A percentile compares a stretch with the other conserved stretches of the same genome.
Conservation (phyloP, 2,797 vertebrate genomes). For the Urocyon cinereoargenteus region DNA sequence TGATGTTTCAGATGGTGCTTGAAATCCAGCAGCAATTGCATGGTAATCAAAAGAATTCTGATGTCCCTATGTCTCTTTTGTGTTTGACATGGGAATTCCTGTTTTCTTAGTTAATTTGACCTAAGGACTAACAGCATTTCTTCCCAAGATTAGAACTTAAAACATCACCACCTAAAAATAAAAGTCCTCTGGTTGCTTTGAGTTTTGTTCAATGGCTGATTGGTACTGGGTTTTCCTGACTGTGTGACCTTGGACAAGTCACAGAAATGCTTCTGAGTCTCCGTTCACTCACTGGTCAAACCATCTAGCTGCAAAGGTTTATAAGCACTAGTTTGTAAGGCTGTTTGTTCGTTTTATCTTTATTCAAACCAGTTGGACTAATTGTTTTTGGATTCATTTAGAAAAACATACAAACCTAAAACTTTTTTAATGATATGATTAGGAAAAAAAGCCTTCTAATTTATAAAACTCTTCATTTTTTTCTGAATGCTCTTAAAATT, state of each 20-base stretch:
- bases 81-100: slow-evolving; percentile 52
- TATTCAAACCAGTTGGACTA: slow-evolving; percentile 46
- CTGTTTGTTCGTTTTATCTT: slow-evolving; percentile 27
- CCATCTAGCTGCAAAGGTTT: not conserved
- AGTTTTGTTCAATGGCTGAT: not conserved
- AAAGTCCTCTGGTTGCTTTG: not conserved
- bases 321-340: not conserved
- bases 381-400: slow-evolving; percentile 71
- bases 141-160: slow-evolving; percentile 41
- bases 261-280: not conserved
- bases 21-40: slow-evolving; percentile 32
- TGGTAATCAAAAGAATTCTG: slow-evolving; percentile 8
- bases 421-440: slow-evolving; percentile 57
- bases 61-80: not conserved
- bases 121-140: not conserved
- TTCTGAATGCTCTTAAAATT: slow-evolving; percentile 25
- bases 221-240: not conserved
- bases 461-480: slow-evolving; percentile 73
- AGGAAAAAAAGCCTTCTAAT: slow-evolving; percentile 40
- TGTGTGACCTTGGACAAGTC: not conserved
- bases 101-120: slow-evolving; percentile 33
- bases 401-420: slow-evolving; percentile 58
- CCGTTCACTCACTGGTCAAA: not conserved
- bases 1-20: slow-evolving; percentile 65
- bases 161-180: not conserved